These are phyloP conservation scores for Anastrepha obliqua DNA, from an alignment of 1,140 invertebrate species.

Conservation along the genomic window DNA sequence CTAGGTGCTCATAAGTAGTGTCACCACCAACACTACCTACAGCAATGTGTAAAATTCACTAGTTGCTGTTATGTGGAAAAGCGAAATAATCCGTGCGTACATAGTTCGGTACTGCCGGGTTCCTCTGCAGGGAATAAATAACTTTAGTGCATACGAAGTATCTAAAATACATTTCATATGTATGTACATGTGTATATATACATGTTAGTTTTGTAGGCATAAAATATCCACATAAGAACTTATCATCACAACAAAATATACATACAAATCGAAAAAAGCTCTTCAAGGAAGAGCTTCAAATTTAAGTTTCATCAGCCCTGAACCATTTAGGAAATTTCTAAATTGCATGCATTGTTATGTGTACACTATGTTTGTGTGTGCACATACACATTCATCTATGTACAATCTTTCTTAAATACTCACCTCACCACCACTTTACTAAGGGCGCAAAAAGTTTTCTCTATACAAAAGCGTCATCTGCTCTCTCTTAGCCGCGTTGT, in stretches of 20 bases:
- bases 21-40: too few relatives aligned
- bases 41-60: too few relatives aligned
- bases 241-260: neutral
- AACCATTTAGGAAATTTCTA: neutral
- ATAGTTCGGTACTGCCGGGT: too few relatives aligned
- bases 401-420: too few relatives aligned
- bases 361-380: neutral
- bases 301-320: neutral
- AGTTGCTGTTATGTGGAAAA: too few relatives aligned
- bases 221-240: neutral
- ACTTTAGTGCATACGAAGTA: too few relatives aligned
- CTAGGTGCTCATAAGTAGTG: too few relatives aligned
- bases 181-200: neutral
- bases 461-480: neutral
- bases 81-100: too few relatives aligned
- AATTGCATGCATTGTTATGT: neutral
- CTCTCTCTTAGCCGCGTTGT: neutral
- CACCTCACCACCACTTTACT: neutral
- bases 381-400: neutral
- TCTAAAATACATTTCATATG: neutral
- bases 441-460: slow-evolving; percentile 13
- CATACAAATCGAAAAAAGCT: neutral
- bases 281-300: neutral
- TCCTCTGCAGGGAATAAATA: too few relatives aligned
- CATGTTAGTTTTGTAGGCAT: neutral